A percentile compares a stretch with the other conserved stretches of the same genome.
phyloP scores from a whole-genome alignment of 2,888 invertebrate genomes.

The Trichogramma evanescens region DNA sequence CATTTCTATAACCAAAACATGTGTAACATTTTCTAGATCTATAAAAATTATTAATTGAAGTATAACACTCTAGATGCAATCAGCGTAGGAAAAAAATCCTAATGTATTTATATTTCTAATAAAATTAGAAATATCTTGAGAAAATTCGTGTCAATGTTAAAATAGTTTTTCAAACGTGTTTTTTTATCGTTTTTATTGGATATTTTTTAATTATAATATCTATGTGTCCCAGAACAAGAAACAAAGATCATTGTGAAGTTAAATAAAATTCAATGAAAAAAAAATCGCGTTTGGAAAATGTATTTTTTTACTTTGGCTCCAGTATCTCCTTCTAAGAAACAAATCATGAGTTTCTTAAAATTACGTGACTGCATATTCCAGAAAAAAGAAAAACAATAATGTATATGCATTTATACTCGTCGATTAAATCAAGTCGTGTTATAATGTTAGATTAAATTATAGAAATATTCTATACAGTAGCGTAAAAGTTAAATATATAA shows the following conservation, averaged over 20 bases:
- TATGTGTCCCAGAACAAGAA: not conserved
- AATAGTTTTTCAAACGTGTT: too few species aligned
- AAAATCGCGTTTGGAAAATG: not conserved
- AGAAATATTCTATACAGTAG: conserved; percentile 7
- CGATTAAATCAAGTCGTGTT: not conserved
- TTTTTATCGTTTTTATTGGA: too few species aligned
- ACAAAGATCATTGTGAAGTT: not conserved
- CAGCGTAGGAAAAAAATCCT: too few species aligned
- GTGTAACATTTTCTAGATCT: conserved; percentile 13
- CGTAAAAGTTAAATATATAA: conserved; percentile 8
- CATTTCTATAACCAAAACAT: conserved; percentile 14
- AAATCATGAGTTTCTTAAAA: conserved; percentile 4
- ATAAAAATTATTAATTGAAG: not conserved
- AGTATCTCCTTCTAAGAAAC: not conserved
- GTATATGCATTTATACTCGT: conserved; percentile 9
- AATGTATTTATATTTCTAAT: too few species aligned
- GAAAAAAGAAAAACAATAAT: conserved; percentile 7
- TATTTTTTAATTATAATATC: not conserved
- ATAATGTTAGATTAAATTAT: conserved; percentile 3
- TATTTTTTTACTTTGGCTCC: too few species aligned
- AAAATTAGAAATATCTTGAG: too few species aligned
- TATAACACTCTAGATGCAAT: not conserved
- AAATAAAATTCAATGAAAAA: conserved; percentile 6
- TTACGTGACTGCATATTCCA: conserved; percentile 4
- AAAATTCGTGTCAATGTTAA: too few species aligned